Conservation (phyloP, 1,140 invertebrate genomes). For the Bombus sibiricus region DNA sequence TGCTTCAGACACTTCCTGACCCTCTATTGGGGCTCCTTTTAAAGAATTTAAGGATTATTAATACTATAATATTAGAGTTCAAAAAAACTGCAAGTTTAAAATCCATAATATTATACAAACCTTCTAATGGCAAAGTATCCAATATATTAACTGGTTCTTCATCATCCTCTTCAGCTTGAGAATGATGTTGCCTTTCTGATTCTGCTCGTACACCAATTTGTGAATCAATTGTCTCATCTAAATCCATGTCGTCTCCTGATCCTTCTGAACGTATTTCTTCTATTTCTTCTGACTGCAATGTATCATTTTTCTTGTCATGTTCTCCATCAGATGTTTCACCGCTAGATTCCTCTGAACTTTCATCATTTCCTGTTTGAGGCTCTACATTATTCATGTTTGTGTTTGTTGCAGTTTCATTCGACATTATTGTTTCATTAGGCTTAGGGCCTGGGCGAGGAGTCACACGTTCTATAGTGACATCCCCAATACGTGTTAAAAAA, state of each 20-base stretch:
- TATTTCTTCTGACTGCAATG: constrained; percentile 71
- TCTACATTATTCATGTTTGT: constrained; percentile 63
- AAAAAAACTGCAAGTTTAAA: background rate
- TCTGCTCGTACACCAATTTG: constrained; percentile 80
- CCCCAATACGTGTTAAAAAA: constrained; percentile 82
- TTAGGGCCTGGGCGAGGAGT: constrained; percentile 70
- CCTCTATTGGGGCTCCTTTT: constrained; percentile 79
- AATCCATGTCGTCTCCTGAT: constrained; percentile 81
- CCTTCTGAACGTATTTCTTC: constrained; percentile 79
- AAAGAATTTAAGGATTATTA: constrained; percentile 24
- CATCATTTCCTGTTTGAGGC: constrained; percentile 66
- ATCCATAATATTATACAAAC: constrained; percentile 56
- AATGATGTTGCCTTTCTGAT: constrained; percentile 68
- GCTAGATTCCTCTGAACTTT: constrained; percentile 77
- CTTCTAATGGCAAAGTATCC: constrained; percentile 81
- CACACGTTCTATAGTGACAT: constrained; percentile 83
- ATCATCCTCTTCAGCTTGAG: constrained; percentile 72
- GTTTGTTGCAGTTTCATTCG: constrained; percentile 57
- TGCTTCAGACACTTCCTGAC: constrained; percentile 79
- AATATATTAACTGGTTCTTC: constrained; percentile 79
- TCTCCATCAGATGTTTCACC: constrained; percentile 74
- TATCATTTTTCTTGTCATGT: constrained; percentile 72
- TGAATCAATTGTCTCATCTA: constrained; percentile 81
- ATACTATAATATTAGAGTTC: constrained; percentile 2
- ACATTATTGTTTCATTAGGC: constrained; percentile 59